Percentiles rank a stretch among this genome's conserved stretches.
Evolutionary conservation across 1,140 invertebrate genomes (phyloP).

Genomic region (Musca domestica): DNA sequence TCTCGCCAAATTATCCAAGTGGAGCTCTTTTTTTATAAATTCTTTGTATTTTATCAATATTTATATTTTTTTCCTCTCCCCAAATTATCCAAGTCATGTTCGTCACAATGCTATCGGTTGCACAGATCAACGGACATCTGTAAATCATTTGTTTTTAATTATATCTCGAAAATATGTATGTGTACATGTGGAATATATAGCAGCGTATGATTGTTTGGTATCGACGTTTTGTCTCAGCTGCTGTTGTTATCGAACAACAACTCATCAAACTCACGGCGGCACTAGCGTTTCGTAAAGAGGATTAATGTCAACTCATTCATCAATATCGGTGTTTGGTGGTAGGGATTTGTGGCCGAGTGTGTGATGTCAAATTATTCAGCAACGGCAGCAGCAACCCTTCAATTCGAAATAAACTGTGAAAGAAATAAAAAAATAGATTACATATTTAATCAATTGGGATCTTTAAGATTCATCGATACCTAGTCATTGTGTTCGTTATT

Average conservation of each 20-base stretch:
- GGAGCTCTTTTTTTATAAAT: no score
- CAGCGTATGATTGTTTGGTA: not conserved
- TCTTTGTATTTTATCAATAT: no score
- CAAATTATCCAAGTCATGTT: no score
- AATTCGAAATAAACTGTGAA: not conserved
- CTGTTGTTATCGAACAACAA: not conserved
- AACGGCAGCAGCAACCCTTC: not conserved
- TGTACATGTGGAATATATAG: no score
- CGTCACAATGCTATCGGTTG: no score
- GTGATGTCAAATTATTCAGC: not conserved
- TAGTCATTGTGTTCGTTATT: no score
- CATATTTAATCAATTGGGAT: not conserved
- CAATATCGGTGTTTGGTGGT: not conserved
- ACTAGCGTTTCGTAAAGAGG: conserved; percentile 10
- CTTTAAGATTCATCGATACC: not conserved
- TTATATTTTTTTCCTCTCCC: no score
- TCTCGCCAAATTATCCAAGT: no score
- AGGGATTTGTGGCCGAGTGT: not conserved
- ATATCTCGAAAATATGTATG: not conserved
- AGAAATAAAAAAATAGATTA: conserved; percentile 8
- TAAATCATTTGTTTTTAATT: conserved; percentile 23
- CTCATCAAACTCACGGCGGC: not conserved
- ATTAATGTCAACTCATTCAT: conserved; percentile 25
- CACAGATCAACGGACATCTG: conserved; percentile 1
- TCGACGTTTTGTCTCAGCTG: not conserved